Evolutionary conservation across 2,888 invertebrate species (phyloP).

Genomic region (Dryobotodes eremita): DNA sequence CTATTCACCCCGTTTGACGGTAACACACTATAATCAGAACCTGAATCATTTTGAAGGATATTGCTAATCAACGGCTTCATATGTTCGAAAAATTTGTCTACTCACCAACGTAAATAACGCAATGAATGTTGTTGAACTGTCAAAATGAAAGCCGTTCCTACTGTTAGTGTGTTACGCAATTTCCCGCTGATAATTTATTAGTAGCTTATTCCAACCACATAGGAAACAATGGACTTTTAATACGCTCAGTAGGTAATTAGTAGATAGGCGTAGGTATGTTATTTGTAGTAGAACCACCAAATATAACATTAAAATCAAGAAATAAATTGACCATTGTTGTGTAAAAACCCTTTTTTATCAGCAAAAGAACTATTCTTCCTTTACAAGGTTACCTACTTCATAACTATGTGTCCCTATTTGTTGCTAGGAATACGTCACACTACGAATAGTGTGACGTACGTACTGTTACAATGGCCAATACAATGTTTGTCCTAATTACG

Average conservation of each 20-base stretch:
- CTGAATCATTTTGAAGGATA: too few species aligned
- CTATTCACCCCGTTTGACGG: too few species aligned
- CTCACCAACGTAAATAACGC: too few species aligned
- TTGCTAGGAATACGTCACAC: too few species aligned
- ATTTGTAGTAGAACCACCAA: slow-evolving; percentile 6
- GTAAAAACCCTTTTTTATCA: neutral
- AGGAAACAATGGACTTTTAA: slow-evolving; percentile 14
- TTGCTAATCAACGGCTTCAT: too few species aligned
- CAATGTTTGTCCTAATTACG: slow-evolving; percentile 5
- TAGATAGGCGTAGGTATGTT: neutral
- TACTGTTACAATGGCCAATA: neutral
- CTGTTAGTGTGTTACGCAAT: neutral
- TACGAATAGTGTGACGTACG: neutral
- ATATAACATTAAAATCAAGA: slow-evolving; percentile 19
- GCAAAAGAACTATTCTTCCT: slow-evolving; percentile 12
- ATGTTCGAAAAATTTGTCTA: too few species aligned
- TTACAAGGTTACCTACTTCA: neutral
- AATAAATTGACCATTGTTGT: slow-evolving; percentile 25
- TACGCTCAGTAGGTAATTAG: slow-evolving; percentile 15
- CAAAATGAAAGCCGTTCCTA: neutral
- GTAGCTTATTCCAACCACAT: neutral
- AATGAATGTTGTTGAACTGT: neutral
- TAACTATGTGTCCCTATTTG: neutral
- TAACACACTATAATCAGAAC: too few species aligned
- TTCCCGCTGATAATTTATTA: neutral